Evolutionary conservation across 2,888 invertebrate genomes (phyloP).

Genomic region (Spodoptera littoralis): DNA sequence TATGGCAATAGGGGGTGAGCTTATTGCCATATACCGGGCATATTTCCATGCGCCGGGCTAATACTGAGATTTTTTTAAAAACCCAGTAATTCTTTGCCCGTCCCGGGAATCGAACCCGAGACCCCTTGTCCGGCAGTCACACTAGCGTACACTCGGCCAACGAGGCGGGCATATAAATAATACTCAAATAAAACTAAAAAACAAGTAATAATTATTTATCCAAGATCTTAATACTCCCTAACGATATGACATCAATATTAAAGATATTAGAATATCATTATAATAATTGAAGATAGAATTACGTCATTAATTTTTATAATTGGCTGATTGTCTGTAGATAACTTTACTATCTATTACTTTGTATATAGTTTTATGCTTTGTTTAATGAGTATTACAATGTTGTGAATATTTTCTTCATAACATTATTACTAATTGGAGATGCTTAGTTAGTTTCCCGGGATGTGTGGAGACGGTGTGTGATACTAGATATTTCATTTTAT

Average conservation of each 20-base stretch:
- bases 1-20: too few relatives aligned
- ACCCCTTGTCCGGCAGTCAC: too few relatives aligned
- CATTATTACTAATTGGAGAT: not conserved
- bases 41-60: too few relatives aligned
- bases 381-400: not conserved
- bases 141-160: too few relatives aligned
- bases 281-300: slow-evolving; percentile 27
- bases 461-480: too few relatives aligned
- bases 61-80: too few relatives aligned
- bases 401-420: slow-evolving; percentile 8
- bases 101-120: too few relatives aligned
- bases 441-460: not conserved
- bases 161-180: too few relatives aligned
- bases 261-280: slow-evolving; percentile 18
- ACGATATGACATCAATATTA: slow-evolving; percentile 27
- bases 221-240: not conserved
- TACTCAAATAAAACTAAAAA: too few relatives aligned
- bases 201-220: not conserved
- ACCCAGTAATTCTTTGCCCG: too few relatives aligned
- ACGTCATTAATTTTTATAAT: slow-evolving; percentile 24
- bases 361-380: slow-evolving; percentile 14
- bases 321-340: slow-evolving; percentile 23
- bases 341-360: slow-evolving; percentile 7
- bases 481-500: too few relatives aligned
- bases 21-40: too few relatives aligned